Conservation (phyloP, 2,113 vertebrate genomes). For the Lampris megalopsis region DNA sequence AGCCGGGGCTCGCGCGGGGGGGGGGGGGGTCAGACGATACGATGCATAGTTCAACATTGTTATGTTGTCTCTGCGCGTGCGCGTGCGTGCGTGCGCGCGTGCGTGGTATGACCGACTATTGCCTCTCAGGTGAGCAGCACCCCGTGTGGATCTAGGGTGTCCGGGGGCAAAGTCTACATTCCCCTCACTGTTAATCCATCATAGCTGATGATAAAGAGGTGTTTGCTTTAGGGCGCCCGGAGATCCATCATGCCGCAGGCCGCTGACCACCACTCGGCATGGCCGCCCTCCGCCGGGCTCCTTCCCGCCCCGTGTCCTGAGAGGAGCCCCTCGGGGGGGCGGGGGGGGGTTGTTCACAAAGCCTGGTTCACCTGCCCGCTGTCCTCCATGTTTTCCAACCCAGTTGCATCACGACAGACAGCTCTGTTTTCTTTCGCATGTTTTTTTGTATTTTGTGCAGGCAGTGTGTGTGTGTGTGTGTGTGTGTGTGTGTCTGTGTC, state of each 20-base stretch:
- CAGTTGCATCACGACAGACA: neutral
- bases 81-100: conserved; percentile 9
- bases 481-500: neutral
- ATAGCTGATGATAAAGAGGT: conserved; percentile 49
- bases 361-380: conserved; percentile 5
- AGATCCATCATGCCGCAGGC: conserved; percentile 45
- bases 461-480: conserved; percentile 1
- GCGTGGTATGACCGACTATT: conserved; percentile 10
- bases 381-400: neutral
- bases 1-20: conserved; percentile 17
- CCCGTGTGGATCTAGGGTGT: conserved; percentile 29
- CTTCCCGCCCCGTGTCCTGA: neutral
- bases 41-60: conserved; percentile 28
- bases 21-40: conserved; percentile 55
- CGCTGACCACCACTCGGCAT: conserved; percentile 28
- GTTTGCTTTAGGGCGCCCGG: conserved; percentile 51
- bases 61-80: conserved; percentile 30
- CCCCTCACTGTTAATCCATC: conserved; percentile 28
- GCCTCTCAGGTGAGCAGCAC: conserved; percentile 38
- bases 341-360: neutral
- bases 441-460: neutral
- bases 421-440: neutral
- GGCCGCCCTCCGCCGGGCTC: conserved; percentile 16
- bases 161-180: conserved; percentile 21
- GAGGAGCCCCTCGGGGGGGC: no score